Evolutionary conservation across 2,113 vertebrate species (phyloP), one percentile per base, ranked within the genome.

Genomic region (Xiphophorus hellerii): DNA sequence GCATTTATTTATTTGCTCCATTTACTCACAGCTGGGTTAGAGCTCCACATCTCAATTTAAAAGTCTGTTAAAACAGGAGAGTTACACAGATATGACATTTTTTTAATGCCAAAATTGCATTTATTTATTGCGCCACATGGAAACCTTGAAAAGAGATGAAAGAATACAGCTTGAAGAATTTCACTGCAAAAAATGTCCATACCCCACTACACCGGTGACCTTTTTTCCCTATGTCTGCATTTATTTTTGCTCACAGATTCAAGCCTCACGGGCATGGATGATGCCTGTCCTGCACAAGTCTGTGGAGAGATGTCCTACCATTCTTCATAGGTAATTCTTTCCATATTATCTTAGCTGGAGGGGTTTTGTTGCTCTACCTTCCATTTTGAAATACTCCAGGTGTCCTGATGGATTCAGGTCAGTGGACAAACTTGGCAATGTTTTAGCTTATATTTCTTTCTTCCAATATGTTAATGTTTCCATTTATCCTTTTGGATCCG

Each of bases 321-420:
- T 61, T 71, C 10, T 25, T 31, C 5, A 31, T 39, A 61, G 69
- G 58, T 7, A 0, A n/a, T 0, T 65, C 33, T 65, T 70, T 69
- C 58, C 61, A 42, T 62, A 48, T 60, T 66, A 1, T 9, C 29
- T 10, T 71, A 66, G 62, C 71, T 73, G 71, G 61, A 65, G 39
- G 62, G 62, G 22, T 73, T 73, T 54, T 73, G 71, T 65, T 65
- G 62, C 68, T 44, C 28, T 42, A 60, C 35, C 54, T 67, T 71
- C 51, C 25, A 28, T 6, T 78, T 67, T 72, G 20, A 78, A 48
- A 68, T 62, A 44, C 37, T 48, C 33, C 63, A 67, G 64, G 51
- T n/a, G 62, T 78, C 54, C 62, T 74, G 48, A 66, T 39, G 64
- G 70, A 73, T 30, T 78, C n/a, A 73, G 64, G 77, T 78, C 54